Conservation (phyloP, 2,797 vertebrate species). For the Enteromius mattozi region DNA sequence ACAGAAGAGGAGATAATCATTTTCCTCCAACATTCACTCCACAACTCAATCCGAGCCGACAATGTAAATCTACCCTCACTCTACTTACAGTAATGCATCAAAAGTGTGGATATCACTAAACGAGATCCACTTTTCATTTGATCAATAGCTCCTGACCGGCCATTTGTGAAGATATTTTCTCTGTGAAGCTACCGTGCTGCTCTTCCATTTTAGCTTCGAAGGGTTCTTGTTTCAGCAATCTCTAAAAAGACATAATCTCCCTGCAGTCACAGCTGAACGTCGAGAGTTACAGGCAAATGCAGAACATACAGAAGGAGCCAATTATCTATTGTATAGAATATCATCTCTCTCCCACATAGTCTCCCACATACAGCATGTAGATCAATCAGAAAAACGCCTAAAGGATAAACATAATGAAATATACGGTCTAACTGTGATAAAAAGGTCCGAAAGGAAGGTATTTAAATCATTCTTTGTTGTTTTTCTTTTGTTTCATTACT, state of each 20-base stretch:
- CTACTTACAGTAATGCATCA: conserved; percentile 47
- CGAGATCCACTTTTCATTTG: conserved; percentile 53
- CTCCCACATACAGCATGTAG: conserved; percentile 19
- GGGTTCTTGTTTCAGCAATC: conserved; percentile 19
- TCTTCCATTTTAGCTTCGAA: conserved; percentile 44
- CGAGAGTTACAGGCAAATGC: conserved; percentile 31
- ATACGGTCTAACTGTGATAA: background rate
- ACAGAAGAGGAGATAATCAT: conserved; percentile 31
- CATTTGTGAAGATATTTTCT: conserved; percentile 44
- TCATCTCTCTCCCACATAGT: conserved; percentile 27
- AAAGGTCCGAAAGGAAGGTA: background rate
- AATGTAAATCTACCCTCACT: conserved; percentile 57
- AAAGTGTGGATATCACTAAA: conserved; percentile 29
- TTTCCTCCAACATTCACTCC: conserved; percentile 38
- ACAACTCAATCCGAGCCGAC: conserved; percentile 43
- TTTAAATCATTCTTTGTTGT: background rate
- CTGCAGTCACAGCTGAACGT: conserved; percentile 25
- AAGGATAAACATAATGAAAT: conserved; percentile 17
- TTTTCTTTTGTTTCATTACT: background rate
- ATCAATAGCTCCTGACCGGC: conserved; percentile 53
- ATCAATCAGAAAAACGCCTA: conserved; percentile 16
- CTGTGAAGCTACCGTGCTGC: conserved; percentile 9
- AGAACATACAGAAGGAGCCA: conserved; percentile 44
- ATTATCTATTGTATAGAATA: conserved; percentile 43
- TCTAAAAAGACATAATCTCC: conserved; percentile 40